Base-by-base conservation (phyloP, 2,797 vertebrate genomes). In the Naso thynnoides region DNA sequence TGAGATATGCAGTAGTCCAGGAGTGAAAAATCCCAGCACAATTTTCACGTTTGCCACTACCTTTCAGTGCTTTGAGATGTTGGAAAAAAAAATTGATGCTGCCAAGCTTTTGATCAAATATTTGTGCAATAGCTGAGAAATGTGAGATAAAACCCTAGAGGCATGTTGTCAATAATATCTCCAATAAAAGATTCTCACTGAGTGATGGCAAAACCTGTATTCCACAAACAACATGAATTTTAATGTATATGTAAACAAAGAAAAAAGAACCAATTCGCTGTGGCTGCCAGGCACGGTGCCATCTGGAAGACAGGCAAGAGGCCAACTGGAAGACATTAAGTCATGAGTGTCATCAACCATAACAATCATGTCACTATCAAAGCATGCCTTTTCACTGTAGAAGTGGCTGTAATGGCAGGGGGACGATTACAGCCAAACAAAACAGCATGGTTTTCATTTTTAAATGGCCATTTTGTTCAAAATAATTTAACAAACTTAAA, bases 271-370 rank as follows among this genome's bases (percentile, higher is more conserved):
- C 61, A 58, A 79, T 88, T 90, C 55, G 38, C 42, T 80, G 70
- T 85, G 80, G 86, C 89, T 89, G 83, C 83, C 85, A 89, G 91
- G 91, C 91, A 91, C 58, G 24, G 82, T 86, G 90, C 91, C 92
- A 92, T 91, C 91, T 93, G 92, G 90, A 90, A 88, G 84, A 89
- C 87, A 88, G 91, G 90, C 91, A 91, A 82, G 82, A 91, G 82
- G 91, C 91, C 92, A 92, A 92, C 88, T 91, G 91, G 88, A 92
- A 91, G 84, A 90, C 89, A 93, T 92, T 91, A 91, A 92, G 88
- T 92, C 88, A 92, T 87, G 89, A 91, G 86, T 90, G 90, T 92
- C 89, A 90, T 91, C 91, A 91, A 89, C 88, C 91, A 89, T 89
- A 91, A 91, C 91, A 91, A 91, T 91, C 90, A 92, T 90, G 90